A percentile compares a stretch with the other conserved stretches of the same genome.
These are phyloP conservation scores for Axis porcinus DNA, from an alignment of 2,113 vertebrate genomes.

Conservation along the genomic window DNA sequence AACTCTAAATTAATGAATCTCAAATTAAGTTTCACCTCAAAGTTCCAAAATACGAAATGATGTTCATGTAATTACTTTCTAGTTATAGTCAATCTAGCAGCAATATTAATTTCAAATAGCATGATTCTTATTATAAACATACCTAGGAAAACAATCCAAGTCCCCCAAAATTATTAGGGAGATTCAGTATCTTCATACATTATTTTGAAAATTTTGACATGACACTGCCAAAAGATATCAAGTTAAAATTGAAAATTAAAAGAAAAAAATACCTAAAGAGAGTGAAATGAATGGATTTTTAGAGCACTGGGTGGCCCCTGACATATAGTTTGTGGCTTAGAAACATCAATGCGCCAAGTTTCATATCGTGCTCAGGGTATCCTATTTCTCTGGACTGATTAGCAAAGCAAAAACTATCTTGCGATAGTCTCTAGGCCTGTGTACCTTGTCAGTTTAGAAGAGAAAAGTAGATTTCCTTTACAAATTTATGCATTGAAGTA, in stretches of 20 bases:
- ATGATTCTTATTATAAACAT: background rate
- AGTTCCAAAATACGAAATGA: constrained; percentile 2
- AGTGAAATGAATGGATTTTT: background rate
- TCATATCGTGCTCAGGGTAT: background rate
- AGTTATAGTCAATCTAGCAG: constrained; percentile 17
- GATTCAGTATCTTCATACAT: background rate
- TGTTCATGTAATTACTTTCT: constrained; percentile 30
- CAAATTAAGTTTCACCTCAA: constrained; percentile 50
- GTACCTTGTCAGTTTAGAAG: background rate
- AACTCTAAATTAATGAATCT: constrained; percentile 34
- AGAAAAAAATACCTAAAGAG: background rate
- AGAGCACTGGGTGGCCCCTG: rapidly evolving
- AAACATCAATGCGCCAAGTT: background rate
- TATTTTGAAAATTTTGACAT: background rate
- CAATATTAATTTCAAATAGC: constrained; percentile 13
- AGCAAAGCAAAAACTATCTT: background rate
- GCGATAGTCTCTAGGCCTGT: background rate
- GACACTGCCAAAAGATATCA: background rate
- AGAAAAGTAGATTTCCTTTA: background rate
- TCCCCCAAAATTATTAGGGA: background rate
- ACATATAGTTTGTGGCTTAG: background rate
- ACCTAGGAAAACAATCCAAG: background rate
- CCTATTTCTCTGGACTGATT: background rate
- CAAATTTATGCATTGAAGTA: background rate
- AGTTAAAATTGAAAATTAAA: background rate